Percentiles rank a stretch among this genome's conserved stretches.
Evolutionary conservation across 2,888 invertebrate species (phyloP).

Genomic region (Creontiades dilutus): DNA sequence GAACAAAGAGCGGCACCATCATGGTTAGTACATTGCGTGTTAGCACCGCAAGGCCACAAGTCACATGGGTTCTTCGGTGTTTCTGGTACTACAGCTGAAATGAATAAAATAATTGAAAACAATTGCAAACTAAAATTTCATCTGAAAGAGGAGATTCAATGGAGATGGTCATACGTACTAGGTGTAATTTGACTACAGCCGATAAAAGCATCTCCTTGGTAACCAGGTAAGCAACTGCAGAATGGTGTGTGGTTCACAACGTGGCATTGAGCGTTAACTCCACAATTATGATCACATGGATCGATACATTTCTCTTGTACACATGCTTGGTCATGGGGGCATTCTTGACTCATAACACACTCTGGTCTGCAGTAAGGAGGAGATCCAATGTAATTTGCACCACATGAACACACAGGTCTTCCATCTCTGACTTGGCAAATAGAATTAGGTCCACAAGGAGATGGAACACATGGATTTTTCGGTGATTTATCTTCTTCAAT

Average conservation of each 20-base stretch:
- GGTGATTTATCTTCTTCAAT: constrained; percentile 77
- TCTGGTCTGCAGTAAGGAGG: constrained; percentile 91
- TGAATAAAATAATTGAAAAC: constrained; percentile 29
- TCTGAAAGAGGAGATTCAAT: background rate
- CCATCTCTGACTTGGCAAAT: constrained; percentile 88
- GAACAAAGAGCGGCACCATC: constrained; percentile 86
- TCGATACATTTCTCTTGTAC: constrained; percentile 89
- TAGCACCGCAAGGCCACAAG: constrained; percentile 91
- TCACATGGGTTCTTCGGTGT: constrained; percentile 84
- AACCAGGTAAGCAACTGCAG: constrained; percentile 88
- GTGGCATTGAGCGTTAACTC: constrained; percentile 88
- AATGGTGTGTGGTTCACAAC: constrained; percentile 89
- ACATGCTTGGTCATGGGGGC: constrained; percentile 88
- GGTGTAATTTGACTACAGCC: constrained; percentile 84
- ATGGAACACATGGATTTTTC: constrained; percentile 79
- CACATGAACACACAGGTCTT: constrained; percentile 81
- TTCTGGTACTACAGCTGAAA: constrained; percentile 76
- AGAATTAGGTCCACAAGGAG: constrained; percentile 89
- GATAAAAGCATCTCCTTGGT: constrained; percentile 90
- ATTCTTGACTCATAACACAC: constrained; percentile 90
- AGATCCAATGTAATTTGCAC: constrained; percentile 88
- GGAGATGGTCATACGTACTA: constrained; percentile 77
- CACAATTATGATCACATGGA: constrained; percentile 89
- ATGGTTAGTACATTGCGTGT: constrained; percentile 86
- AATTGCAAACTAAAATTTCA: background rate